Conservation (phyloP, 2,113 vertebrate genomes). For the Pelobates fuscus region DNA sequence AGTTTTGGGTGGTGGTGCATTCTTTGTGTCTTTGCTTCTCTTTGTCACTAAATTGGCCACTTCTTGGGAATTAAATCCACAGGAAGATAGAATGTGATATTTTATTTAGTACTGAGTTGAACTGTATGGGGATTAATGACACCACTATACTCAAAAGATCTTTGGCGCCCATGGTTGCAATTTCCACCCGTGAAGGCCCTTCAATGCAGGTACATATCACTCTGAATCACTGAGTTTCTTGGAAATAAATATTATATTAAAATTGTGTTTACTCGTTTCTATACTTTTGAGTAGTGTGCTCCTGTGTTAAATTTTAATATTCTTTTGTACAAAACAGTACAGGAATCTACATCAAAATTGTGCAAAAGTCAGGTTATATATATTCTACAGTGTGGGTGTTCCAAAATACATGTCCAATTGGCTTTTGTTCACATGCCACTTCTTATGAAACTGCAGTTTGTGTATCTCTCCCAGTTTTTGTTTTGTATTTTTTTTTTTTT, state of each 20-base stretch:
- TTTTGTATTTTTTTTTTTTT: too few species aligned
- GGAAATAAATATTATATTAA: slow-evolving; percentile 8
- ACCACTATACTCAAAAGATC: neutral
- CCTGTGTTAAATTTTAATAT: too few species aligned
- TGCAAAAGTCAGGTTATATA: too few species aligned
- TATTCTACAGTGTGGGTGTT: too few species aligned
- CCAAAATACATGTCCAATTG: too few species aligned
- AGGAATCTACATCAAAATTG: too few species aligned
- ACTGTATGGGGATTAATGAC: neutral
- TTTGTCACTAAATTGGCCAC: neutral
- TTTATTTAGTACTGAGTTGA: neutral
- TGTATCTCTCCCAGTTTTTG: too few species aligned
- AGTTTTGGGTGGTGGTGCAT: neutral
- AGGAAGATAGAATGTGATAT: neutral
- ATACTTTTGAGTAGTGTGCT: too few species aligned
- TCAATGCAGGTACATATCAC: neutral
- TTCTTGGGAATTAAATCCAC: neutral
- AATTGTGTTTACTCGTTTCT: too few species aligned
- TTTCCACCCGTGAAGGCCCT: neutral
- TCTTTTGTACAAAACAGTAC: too few species aligned
- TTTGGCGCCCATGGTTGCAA: neutral
- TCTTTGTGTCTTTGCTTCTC: neutral
- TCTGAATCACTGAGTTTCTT: slow-evolving; percentile 1
- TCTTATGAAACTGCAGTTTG: too few species aligned
- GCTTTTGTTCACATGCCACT: too few species aligned